A percentile compares a stretch with the other conserved stretches of the same genome.
Evolutionary conservation across 2,797 vertebrate genomes (phyloP).

Genomic region (Chelmon rostratus): DNA sequence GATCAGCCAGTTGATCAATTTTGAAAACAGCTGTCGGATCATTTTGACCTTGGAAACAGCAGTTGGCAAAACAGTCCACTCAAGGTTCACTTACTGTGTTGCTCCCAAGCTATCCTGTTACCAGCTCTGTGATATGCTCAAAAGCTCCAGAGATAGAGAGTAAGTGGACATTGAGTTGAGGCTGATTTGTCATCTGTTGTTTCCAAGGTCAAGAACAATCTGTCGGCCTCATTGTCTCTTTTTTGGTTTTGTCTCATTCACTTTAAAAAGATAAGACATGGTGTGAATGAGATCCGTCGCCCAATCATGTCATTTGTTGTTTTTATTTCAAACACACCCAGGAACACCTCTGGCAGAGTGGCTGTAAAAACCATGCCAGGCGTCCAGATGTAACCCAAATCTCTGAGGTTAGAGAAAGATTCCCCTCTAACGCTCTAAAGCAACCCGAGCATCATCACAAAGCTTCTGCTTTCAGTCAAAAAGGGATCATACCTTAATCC

Average conservation of each 20-base stretch:
- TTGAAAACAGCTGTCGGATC: not conserved
- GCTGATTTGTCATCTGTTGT: not conserved
- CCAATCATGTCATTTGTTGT: not conserved
- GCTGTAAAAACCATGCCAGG: constrained; percentile 5
- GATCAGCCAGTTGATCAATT: not conserved
- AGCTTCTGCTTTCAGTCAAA: constrained; percentile 44
- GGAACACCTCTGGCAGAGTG: constrained; percentile 1
- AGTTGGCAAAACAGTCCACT: not conserved
- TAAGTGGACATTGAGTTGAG: not conserved
- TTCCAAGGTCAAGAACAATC: not conserved
- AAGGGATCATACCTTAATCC: constrained; percentile 61
- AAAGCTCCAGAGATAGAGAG: no score
- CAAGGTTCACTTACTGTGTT: not conserved
- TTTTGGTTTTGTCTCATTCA: not conserved
- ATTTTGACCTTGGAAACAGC: not conserved
- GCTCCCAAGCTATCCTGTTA: not conserved
- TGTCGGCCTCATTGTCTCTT: not conserved
- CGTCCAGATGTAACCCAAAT: constrained; percentile 30
- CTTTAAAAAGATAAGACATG: not conserved
- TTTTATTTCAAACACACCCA: not conserved
- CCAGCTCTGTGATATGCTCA: not conserved
- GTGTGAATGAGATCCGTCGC: not conserved
- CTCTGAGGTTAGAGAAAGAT: constrained; percentile 24
- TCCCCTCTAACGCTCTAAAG: constrained; percentile 28
- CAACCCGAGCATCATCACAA: constrained; percentile 32